Conservation (phyloP, 2,797 vertebrate species). For the Lacerta viridis region DNA sequence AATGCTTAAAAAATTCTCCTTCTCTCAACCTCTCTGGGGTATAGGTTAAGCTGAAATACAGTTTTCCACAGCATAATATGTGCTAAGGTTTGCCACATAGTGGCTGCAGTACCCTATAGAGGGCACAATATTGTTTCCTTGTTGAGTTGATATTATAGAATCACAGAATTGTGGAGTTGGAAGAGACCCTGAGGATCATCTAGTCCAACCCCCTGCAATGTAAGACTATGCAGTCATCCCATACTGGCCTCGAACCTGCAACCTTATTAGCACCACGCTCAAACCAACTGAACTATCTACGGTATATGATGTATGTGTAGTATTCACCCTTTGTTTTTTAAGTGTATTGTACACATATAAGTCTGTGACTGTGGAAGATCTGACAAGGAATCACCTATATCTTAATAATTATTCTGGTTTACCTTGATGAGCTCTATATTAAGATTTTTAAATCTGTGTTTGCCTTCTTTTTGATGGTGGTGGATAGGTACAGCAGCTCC, state of each 20-base stretch:
- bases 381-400: not conserved
- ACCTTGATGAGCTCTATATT: not conserved
- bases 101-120: not conserved
- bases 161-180: too few species aligned
- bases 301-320: not conserved
- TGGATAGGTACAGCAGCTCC: not conserved
- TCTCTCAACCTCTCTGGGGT: not conserved
- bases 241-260: too few species aligned
- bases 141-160: not conserved
- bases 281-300: not conserved
- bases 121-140: not conserved
- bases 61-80: too few species aligned
- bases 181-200: too few species aligned
- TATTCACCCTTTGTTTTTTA: not conserved
- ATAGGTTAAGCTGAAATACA: constrained; percentile 9
- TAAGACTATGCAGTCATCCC: too few species aligned
- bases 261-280: too few species aligned
- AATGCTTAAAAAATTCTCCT: not conserved
- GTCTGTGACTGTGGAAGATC: not conserved
- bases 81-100: not conserved
- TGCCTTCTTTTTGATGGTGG: constrained; percentile 3
- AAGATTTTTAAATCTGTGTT: not conserved
- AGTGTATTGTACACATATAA: not conserved
- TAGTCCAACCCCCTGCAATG: too few species aligned
- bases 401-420: not conserved